Evolutionary conservation across 2,888 invertebrate species (phyloP), one percentile per base, ranked within the genome.

Genomic region (Diplolepis rosae): DNA sequence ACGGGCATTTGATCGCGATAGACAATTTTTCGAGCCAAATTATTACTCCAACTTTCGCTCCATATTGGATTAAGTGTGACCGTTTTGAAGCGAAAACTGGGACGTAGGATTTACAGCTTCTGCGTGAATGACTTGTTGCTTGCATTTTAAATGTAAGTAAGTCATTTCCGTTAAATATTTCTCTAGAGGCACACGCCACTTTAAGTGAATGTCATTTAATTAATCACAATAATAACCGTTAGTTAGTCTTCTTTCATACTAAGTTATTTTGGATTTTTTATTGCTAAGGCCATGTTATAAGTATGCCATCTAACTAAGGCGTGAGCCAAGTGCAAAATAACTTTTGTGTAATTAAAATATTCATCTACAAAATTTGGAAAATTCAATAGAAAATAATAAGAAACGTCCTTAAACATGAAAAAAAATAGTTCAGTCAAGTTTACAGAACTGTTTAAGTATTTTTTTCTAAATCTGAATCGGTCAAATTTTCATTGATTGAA

Each of bases 1-100:
- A 15, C 7, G 2, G 6, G 18, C 45, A 15, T 15, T 2, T 18
- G 45, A 45, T 45, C 15, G 45, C 45, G 45, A 45, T 45, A 45
- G 45, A 45, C 18, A 0, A 24, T 42, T 61, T 61, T 61, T 39
- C 28, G 24, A 35, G 61, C 11, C 24, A 11, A 27, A 65, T 22
- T 22, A 52, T 30, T 52, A 7, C 45, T 18, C 15, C 30, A 56
- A 77, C 79, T 79, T 77, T 77, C 78, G 74, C 75, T 68, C 74
- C 69, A 73, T 75, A 77, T 75, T 69, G 66, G 71, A 22, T 18
- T 27, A n/a, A 52, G n/a, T 11, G 52, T 28, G 15, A 15, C 27
- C 6, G 11, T 71, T 71, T 13, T 35, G 13, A 65, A 35, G 68
- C 70, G 72, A 78, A 79, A 78, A 75, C 70, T 72, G 66, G 68